phyloP scores from a whole-genome alignment of 2,113 vertebrate species.

The Phoenicopterus ruber region DNA sequence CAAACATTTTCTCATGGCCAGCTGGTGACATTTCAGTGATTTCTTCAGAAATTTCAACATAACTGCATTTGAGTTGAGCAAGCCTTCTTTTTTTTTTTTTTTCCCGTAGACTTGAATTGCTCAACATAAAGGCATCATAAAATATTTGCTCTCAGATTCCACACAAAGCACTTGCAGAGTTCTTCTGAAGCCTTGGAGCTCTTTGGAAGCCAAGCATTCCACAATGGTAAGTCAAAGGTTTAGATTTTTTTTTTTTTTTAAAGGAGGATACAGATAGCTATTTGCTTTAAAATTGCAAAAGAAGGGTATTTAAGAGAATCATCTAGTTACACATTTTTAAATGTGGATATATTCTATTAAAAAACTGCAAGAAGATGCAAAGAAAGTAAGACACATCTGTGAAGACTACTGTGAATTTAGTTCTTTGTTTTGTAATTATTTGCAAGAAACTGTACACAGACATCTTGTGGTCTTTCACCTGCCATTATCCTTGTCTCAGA shows the following conservation, averaged over 20 bases:
- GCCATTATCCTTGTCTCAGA: neutral
- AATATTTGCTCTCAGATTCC: neutral
- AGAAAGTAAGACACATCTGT: neutral
- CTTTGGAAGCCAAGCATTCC: neutral
- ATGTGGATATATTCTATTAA: neutral
- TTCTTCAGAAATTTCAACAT: slow-evolving; percentile 5
- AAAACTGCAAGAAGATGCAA: neutral
- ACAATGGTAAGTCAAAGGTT: slow-evolving; percentile 19
- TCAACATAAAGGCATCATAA: neutral
- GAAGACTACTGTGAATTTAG: neutral
- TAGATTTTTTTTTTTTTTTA: neutral
- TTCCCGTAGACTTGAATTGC: neutral
- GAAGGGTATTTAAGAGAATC: neutral
- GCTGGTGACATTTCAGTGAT: neutral
- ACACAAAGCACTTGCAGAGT: neutral
- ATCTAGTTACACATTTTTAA: neutral
- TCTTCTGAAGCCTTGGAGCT: neutral
- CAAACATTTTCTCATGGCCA: neutral
- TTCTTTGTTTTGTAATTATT: neutral
- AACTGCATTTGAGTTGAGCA: neutral
- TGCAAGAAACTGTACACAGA: neutral
- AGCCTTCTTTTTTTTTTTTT: neutral
- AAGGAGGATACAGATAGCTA: neutral
- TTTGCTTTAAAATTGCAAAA: neutral
- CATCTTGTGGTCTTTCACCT: neutral